Evolutionary conservation across 2,888 invertebrate genomes (phyloP), one percentile per base, ranked within the genome.

Genomic region (Chorisops tibialis): DNA sequence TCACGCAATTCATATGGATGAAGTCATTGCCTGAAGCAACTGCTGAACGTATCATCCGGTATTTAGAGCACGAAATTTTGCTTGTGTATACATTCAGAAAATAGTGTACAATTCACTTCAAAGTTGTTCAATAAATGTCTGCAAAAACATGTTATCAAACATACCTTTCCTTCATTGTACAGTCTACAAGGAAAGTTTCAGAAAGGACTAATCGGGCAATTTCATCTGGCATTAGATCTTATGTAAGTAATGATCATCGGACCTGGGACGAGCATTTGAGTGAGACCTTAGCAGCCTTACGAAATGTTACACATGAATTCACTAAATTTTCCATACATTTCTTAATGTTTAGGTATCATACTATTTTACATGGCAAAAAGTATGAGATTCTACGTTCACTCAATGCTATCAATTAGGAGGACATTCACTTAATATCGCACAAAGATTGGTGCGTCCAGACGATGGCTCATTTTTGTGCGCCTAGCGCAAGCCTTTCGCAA

Each of bases 181-280:
- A 47, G 35, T 6, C 58, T 47, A 9, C 61, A 52, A 18, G 18
- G 1, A 61, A 61, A 14, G 61, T 48, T 2, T 51, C 48, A 1
- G 47, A 61, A 19, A 16, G 52, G 16, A 37, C 37, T 4, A 61
- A 61, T 51, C 61, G 30, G 12, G 19, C 48, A 4, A 45, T 45
- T 4, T 14, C 47, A 9, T 3, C 43, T 14, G 58, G 47, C 7
- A 58, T 58, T 19, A n/a, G 58, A 3, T n/a, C n/a, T n/a, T n/a
- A n/a, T n/a, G n/a, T n/a, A n/a, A n/a, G n/a, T n/a, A n/a, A n/a
- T n/a, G n/a, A n/a, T n/a, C n/a, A n/a, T n/a, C n/a, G n/a, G n/a
- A n/a, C n/a, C n/a, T n/a, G n/a, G n/a, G n/a, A n/a, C n/a, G n/a
- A n/a, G n/a, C n/a, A n/a, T n/a, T n/a, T n/a, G n/a, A n/a, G n/a